Evolutionary conservation across 1,140 invertebrate genomes (phyloP), one percentile per base, ranked within the genome.

Genomic region (Bombus picipes): DNA sequence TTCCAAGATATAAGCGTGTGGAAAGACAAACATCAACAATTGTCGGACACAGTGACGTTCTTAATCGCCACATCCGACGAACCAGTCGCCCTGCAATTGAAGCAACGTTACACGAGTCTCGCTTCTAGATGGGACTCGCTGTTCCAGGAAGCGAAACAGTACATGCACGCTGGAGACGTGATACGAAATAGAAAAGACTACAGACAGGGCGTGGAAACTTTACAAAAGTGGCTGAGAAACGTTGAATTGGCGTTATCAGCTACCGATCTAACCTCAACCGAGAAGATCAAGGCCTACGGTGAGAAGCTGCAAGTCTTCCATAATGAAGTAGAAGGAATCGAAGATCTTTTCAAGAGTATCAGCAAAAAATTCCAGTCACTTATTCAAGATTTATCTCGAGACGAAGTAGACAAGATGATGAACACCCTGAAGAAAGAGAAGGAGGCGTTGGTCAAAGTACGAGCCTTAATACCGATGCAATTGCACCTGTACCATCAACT

Each of bases 351-450:
- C 93, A 99, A 99, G 94, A 97, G 96, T 73, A 97, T 98, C 59
- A 98, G 98, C 90, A 98, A 98, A 93, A 98, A 97, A 74, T 99
- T 99, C 94, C 99, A 99, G 94, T 96, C 96, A 12, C 96, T 99
- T 2, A 98, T 99, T 32, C 98, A 97, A 89, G 98, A 99, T 93
- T 95, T 99, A n/a, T 97, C 97, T 0, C 96, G 98, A 37, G 98
- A 99, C 62, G 98, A 98, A 92, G 98, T 99, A 5, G 98, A 98
- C 87, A 96, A 96, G 74, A 98, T 99, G 96, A 98, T 99, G 97
- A 96, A 97, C 65, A 97, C 97, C 3, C 94, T 99, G 41, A 99
- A 99, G 93, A 97, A 97, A 91, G 97, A 99, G 91, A 98, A 98
- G 94, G 98, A 99, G 94, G 96, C 97, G 4, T 95, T 99, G 34